Conservation (phyloP, 2,888 invertebrate genomes). For the Busseola fusca region DNA sequence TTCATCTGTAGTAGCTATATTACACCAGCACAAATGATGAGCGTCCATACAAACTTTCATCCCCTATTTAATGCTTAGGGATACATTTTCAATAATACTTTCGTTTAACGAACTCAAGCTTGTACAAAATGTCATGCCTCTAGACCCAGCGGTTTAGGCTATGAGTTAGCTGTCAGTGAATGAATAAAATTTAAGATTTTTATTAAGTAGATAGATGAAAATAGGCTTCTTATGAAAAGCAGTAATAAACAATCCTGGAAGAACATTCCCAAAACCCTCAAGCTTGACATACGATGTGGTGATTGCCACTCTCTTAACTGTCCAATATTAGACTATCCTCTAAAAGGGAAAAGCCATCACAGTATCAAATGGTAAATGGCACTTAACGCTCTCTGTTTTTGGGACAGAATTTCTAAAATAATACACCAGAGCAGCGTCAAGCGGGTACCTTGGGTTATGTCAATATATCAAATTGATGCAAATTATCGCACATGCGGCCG, state of each 20-base stretch:
- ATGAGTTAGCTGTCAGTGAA: too few relatives aligned
- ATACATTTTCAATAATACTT: background rate
- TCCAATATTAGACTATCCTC: background rate
- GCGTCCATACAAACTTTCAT: background rate
- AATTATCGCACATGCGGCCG: constrained; percentile 24
- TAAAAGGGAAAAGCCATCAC: constrained; percentile 11
- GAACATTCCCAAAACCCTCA: background rate
- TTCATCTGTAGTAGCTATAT: background rate
- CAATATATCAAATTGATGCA: constrained; percentile 24
- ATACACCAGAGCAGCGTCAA: background rate
- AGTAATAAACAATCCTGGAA: background rate
- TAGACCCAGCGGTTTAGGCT: background rate
- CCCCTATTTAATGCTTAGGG: background rate
- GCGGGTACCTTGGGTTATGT: constrained; percentile 4
- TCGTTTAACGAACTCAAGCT: background rate
- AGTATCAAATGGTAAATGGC: constrained; percentile 3
- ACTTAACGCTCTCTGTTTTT: constrained; percentile 17
- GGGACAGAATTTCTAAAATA: constrained; percentile 29
- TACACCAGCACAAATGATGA: background rate
- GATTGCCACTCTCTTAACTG: too few relatives aligned
- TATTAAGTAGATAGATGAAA: background rate
- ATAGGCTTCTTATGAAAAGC: background rate
- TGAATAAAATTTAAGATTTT: too few relatives aligned
- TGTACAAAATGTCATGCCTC: background rate
- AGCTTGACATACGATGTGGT: background rate